A percentile compares a stretch with the other conserved stretches of the same genome.
phyloP scores from a whole-genome alignment of 2,797 vertebrate species.

The Percopsis omiscomaycus region DNA sequence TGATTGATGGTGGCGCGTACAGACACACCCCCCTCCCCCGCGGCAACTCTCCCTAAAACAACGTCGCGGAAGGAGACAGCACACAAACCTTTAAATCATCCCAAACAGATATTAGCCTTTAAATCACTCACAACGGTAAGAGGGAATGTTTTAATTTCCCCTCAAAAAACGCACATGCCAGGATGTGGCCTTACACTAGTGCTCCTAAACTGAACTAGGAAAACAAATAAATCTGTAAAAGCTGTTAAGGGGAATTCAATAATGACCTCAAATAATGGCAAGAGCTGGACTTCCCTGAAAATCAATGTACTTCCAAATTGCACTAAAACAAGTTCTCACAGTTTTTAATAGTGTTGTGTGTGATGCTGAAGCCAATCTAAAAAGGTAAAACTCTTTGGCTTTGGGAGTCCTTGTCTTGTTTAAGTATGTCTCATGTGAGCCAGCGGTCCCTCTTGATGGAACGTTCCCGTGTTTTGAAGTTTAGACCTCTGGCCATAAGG shows the following conservation, averaged over 20 bases:
- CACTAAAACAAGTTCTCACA: too few relatives aligned
- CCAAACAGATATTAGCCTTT: conserved; percentile 28
- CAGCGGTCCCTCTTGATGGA: conserved; percentile 37
- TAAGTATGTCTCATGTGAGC: conserved; percentile 43
- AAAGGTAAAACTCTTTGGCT: too few relatives aligned
- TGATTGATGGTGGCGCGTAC: conserved; percentile 39
- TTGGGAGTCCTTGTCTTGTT: background rate
- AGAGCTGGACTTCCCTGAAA: background rate
- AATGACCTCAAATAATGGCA: conserved; percentile 14
- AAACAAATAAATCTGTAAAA: background rate
- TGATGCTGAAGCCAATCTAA: too few relatives aligned
- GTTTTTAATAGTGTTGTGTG: too few relatives aligned
- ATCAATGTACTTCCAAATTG: background rate
- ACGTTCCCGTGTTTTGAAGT: conserved; percentile 53
- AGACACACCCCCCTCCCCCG: conserved; percentile 10
- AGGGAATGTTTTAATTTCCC: conserved; percentile 1
- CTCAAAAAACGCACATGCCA: conserved; percentile 15
- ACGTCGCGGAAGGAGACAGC: conserved; percentile 26
- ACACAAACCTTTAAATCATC: conserved; percentile 34
- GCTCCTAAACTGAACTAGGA: background rate
- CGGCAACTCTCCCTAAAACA: conserved; percentile 17
- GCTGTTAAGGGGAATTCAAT: conserved; percentile 11
- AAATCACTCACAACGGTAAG: conserved; percentile 1
- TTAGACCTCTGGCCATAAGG: conserved; percentile 57
- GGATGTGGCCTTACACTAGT: background rate